Evolutionary conservation across 2,888 invertebrate genomes (phyloP), one percentile per base, ranked within the genome.

Genomic region (Silvanus unidentatus): DNA sequence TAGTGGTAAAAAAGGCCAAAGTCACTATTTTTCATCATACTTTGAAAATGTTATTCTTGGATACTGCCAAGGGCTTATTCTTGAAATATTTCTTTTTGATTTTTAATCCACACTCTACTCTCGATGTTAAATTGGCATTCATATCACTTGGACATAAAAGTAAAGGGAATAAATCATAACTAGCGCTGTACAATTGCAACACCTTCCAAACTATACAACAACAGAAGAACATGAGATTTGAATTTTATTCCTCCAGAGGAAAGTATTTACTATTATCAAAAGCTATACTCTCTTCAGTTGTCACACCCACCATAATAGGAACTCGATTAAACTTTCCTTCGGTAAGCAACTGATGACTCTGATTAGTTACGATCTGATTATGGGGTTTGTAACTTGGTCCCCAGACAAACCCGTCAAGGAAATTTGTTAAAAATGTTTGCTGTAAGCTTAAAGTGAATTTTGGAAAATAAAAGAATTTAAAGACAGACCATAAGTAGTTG

Each of bases 221-320:
- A 22, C 22, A 8, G 22, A 22, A 22, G 8, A 22, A 22, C 3
- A 5, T 8, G 8, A 22, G 8, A 22, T 8, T 22, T 3, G 22
- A 22, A 22, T 22, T 5, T 22, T 22, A 5, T 22, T 22, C 8
- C 22, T 5, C 8, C 3, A 22, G 3, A 22, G 8, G 8, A 22
- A 3, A 22, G 3, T 22, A 22, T 22, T 22, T 22, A 5, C 22
- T 8, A 22, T 8, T 22, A 32, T 32, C n/a, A 8, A 8, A 12
- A 3, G 4, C 4, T 9, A 9, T 12, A 32, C 32, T 32, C 3
- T 12, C 10, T n/a, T 32, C 6, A 12, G n/a, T 8, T 32, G 13
- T 9, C 3, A 32, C 13, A 9, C 77, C 77, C 2, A 77, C 73
- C 72, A 77, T 74, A 1, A 76, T 56, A 3, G 77, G 77, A 28